These are phyloP conservation scores for Xenopus petersii DNA, from an alignment of 2,797 vertebrate species.

Conservation along the genomic window DNA sequence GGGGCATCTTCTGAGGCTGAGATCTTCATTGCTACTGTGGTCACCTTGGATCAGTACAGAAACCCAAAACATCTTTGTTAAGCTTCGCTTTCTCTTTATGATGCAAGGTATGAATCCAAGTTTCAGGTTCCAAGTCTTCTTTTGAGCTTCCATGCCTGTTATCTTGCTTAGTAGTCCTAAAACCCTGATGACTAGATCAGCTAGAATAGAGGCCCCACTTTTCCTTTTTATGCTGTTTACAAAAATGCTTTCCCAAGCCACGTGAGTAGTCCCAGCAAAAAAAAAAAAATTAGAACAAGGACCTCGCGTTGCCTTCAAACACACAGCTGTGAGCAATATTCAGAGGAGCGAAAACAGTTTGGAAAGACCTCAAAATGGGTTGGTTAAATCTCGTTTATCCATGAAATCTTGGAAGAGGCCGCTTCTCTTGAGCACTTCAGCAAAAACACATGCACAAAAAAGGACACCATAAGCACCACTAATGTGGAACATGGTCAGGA, in stretches of 20 bases:
- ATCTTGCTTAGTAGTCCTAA: not conserved
- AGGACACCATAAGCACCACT: slow-evolving; percentile 36
- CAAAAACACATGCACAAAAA: slow-evolving; percentile 32
- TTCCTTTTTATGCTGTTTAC: not conserved
- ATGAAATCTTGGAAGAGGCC: slow-evolving; percentile 49
- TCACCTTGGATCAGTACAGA: no score
- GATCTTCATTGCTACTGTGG: no score
- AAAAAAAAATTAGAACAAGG: slow-evolving; percentile 21
- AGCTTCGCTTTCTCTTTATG: no score
- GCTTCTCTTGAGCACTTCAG: slow-evolving; percentile 46
- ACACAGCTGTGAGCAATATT: slow-evolving; percentile 46
- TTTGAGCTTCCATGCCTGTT: not conserved
- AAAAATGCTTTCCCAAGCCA: slow-evolving; percentile 39
- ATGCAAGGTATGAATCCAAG: no score
- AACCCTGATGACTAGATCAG: slow-evolving; percentile 21
- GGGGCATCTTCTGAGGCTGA: no score
- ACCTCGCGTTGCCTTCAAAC: slow-evolving; percentile 29
- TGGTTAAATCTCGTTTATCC: slow-evolving; percentile 41
- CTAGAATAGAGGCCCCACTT: slow-evolving; percentile 1
- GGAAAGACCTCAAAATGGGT: slow-evolving; percentile 45
- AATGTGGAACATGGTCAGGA: slow-evolving; percentile 42
- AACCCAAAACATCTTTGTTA: no score
- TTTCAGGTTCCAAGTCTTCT: no score
- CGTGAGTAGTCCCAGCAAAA: slow-evolving; percentile 35
- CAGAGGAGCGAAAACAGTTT: slow-evolving; percentile 39